Evolutionary conservation across 2,888 invertebrate genomes (phyloP), one percentile per base, ranked within the genome.

Genomic region (Octodonta nipae): DNA sequence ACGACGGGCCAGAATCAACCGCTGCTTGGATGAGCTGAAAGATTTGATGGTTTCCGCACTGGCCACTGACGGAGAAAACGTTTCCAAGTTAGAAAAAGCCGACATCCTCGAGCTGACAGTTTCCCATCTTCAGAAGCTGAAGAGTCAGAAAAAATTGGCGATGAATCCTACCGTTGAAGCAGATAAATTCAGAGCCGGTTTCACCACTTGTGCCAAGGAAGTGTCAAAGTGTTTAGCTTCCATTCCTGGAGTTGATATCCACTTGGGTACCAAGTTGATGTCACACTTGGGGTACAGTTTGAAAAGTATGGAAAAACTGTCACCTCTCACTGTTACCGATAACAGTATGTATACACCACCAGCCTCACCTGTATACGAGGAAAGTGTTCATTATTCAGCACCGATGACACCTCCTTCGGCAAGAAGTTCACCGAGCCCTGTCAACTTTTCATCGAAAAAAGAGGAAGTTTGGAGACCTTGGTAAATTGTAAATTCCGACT

Each of bases 61-160:
- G 44, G 84, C 84, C 48, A 76, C 81, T 33, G 85, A 87, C 62
- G 87, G 87, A 40, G 87, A 87, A 60, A 85, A 86, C 64, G 83
- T 85, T 41, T 76, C 82, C 45, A 83, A 84, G 54, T 64, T 87
- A 64, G 86, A 87, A 63, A 87, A 86, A 60, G 86, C 86, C 17
- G 86, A 87, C 61, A 85, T 87, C 54, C 69, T 86, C 54, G 86
- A 86, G 58, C 63, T 85, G 56, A 86, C 86, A 20, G 86, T 86
- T 32, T 73, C 79, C 46, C 86, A 88, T 56, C 68, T 88, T 34
- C 84, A 85, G 66, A 84, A 84, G 56, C 66, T 86, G 20, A 74
- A 81, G 48, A 74, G 79, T 40, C 81, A 82, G 56, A 80, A 84
- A 46, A 71, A 81, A 36, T 66, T 84, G 40, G 70, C 78, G 7